Base-by-base conservation (phyloP, 2,888 invertebrate genomes). In the Silvanus unidentatus region DNA sequence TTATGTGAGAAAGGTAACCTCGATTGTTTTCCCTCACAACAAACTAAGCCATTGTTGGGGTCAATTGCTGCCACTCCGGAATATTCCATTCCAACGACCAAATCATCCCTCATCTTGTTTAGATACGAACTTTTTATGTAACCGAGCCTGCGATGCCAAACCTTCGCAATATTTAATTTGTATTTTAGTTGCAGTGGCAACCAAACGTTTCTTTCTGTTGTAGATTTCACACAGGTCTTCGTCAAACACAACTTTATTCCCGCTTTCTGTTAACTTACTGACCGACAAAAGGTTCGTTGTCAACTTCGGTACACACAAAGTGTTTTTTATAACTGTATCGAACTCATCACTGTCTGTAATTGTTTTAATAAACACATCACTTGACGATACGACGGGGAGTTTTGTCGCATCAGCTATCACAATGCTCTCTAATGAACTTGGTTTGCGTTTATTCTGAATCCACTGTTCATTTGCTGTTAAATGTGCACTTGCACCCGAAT, bases 231-330 rank as follows among this genome's bases (percentile, higher is more conserved):
- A 57, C 11, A 48, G 39, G 9, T 46, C 32, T 34, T 47, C 42
- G 39, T 40, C 34, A 47, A 59, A 58, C 2, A 36, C 37, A n/a
- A 56, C 52, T 12, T 32, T 38, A 41, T 57, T 57, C 16, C 50
- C 54, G 16, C 54, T 55, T 45, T 52, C 55, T n/a, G 58, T 47
- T 30, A 60, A 42, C 45, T 57, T 42, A 39, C 48, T 52, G 13
- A 58, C 58, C 11, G 54, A 60, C 42, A 57, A 49, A 11, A 57
- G 44, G 45, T 59, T 58, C 13, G 58, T 60, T 16, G 52, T 47
- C 34, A 59, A 30, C 32, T 53, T 43, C 34, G 56, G 54, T 14
- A 56, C 50, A 53, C 50, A 57, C 2, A 45, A 36, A 3, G 42
- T 52, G 44, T 59, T 44, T 27, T 45, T 14, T 2, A 60, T 22